Percentiles rank a stretch among this genome's conserved stretches.
These are phyloP conservation scores for Neelides sp. DNA, from an alignment of 1,140 invertebrate species.

Conservation along the genomic window DNA sequence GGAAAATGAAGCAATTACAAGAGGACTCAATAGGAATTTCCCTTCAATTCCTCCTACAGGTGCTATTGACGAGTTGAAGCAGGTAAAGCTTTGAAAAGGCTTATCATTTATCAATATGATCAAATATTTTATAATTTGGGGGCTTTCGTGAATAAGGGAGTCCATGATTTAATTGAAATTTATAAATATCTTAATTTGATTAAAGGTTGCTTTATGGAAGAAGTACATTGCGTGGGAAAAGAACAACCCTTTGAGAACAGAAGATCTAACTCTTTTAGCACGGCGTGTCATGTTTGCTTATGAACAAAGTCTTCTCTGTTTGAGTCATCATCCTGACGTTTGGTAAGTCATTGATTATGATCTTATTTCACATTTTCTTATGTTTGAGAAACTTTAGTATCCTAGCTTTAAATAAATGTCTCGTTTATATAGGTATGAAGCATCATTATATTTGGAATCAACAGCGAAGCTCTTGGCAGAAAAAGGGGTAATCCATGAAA, in stretches of 20 bases:
- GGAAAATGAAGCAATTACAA: slow-evolving; percentile 85
- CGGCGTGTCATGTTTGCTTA: slow-evolving; percentile 96
- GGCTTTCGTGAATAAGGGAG: slow-evolving; percentile 7
- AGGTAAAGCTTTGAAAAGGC: slow-evolving; percentile 45
- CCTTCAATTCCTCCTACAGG: slow-evolving; percentile 87
- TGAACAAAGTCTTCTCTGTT: slow-evolving; percentile 89
- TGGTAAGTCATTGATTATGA: too few relatives aligned
- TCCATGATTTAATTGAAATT: neutral
- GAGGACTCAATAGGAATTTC: slow-evolving; percentile 85
- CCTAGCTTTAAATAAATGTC: neutral
- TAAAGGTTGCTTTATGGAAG: slow-evolving; percentile 94
- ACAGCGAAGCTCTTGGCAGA: slow-evolving; percentile 82
- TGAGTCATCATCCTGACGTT: slow-evolving; percentile 94
- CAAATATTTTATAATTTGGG: slow-evolving; percentile 13
- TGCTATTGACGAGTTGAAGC: slow-evolving; percentile 80
- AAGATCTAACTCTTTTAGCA: slow-evolving; percentile 85
- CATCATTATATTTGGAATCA: slow-evolving; percentile 86
- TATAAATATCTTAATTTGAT: slow-evolving; percentile 11
- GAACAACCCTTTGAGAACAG: slow-evolving; percentile 84
- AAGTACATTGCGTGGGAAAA: slow-evolving; percentile 98
- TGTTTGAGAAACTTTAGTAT: too few relatives aligned
- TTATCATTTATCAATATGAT: slow-evolving; percentile 15
- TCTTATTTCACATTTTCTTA: too few relatives aligned
- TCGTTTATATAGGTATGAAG: slow-evolving; percentile 69
- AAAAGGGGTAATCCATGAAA: slow-evolving; percentile 58